These are phyloP conservation scores for Nettapus auritus DNA, from an alignment of 2,113 vertebrate species.

Conservation along the genomic window DNA sequence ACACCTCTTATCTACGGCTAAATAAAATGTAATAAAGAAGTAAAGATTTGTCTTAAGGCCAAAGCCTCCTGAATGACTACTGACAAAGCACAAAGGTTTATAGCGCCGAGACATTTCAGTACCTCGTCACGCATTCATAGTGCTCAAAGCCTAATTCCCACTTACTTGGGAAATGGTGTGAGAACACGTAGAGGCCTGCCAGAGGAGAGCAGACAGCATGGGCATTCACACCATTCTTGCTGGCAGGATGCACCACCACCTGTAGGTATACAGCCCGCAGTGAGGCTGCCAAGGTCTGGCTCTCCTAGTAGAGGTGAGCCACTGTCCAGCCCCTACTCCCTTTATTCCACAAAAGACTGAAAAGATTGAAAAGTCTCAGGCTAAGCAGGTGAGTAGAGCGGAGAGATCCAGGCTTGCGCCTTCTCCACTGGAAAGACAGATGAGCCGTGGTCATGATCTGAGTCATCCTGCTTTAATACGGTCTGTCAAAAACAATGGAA, in stretches of 20 bases:
- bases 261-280: not conserved
- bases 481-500: not conserved
- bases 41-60: not conserved
- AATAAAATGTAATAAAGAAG: constrained; percentile 20
- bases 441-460: not conserved
- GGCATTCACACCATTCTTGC: fast-evolving
- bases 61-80: not conserved
- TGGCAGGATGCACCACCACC: not conserved
- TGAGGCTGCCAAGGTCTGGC: not conserved
- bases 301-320: not conserved
- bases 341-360: not conserved
- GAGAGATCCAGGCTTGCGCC: not conserved
- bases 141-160: not conserved
- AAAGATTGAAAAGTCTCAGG: not conserved
- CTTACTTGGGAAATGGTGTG: not conserved
- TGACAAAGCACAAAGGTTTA: not conserved
- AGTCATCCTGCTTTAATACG: not conserved
- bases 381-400: fast-evolving
- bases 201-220: not conserved
- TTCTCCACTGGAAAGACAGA: not conserved
- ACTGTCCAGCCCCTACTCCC: no score
- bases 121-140: not conserved
- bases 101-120: not conserved
- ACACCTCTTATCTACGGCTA: not conserved
- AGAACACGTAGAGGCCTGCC: not conserved